Conservation (phyloP, 2,888 invertebrate species). For the Myathropa florea region DNA sequence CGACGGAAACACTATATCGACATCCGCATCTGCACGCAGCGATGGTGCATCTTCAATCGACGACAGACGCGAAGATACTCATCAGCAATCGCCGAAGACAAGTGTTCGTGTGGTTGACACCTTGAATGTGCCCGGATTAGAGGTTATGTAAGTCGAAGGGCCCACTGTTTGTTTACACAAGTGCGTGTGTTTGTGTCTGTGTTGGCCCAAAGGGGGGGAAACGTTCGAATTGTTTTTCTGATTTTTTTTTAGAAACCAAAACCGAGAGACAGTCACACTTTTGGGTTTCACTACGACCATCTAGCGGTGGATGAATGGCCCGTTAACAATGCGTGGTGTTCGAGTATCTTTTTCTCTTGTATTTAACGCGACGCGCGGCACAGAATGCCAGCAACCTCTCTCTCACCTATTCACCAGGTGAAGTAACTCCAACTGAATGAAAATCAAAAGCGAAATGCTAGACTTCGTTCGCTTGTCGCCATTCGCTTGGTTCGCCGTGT, state of each 20-base stretch:
- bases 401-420: constrained; percentile 76
- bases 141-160: neutral
- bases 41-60: constrained; percentile 51
- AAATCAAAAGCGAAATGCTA: constrained; percentile 72
- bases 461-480: constrained; percentile 24
- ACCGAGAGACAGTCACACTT: neutral
- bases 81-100: neutral
- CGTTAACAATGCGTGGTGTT: constrained; percentile 28
- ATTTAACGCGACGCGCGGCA: constrained; percentile 42
- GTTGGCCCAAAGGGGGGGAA: neutral
- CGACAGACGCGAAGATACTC: constrained; percentile 33
- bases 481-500: constrained; percentile 23
- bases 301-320: neutral
- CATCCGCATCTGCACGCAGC: constrained; percentile 32
- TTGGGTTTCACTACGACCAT: constrained; percentile 19
- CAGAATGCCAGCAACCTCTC: constrained; percentile 45
- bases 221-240: neutral
- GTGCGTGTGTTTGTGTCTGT: neutral
- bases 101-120: neutral
- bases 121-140: neutral
- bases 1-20: constrained; percentile 53
- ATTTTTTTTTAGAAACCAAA: neutral
- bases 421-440: constrained; percentile 79
- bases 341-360: constrained; percentile 22
- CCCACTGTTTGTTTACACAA: neutral